Conservation (phyloP, 2,888 invertebrate genomes). For the Parapristionchus giblindavisi region DNA sequence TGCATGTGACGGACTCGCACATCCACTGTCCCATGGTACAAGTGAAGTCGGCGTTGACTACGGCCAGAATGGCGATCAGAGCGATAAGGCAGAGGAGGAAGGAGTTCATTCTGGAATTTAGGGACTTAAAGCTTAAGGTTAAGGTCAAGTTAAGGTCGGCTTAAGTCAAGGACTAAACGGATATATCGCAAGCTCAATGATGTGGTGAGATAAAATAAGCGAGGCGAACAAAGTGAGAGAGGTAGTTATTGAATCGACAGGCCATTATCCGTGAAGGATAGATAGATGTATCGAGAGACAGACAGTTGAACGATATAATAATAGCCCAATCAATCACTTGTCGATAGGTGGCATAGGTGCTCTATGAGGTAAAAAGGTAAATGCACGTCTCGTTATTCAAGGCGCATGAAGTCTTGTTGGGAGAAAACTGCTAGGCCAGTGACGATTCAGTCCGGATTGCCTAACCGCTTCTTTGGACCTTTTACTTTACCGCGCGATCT, state of each 20-base stretch:
- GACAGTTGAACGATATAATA: background rate
- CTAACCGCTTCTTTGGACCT: no score
- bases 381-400: no score
- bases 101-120: background rate
- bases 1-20: slow-evolving; percentile 54
- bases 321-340: background rate
- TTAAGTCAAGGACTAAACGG: background rate
- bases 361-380: no score
- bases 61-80: slow-evolving; percentile 50
- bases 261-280: no score
- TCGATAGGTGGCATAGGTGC: background rate
- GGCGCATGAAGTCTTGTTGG: no score
- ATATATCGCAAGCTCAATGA: background rate
- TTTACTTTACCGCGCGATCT: no score
- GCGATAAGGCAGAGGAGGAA: slow-evolving; percentile 41
- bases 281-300: no score
- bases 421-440: no score
- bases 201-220: background rate
- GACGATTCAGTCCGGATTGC: no score
- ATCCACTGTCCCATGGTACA: slow-evolving; percentile 51
- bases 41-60: slow-evolving; percentile 53
- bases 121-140: background rate
- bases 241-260: background rate
- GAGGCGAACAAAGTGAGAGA: background rate
- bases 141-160: background rate